Percentiles rank a stretch among this genome's conserved stretches.
These are phyloP conservation scores for Nasonovia ribisnigri DNA, from an alignment of 2,888 invertebrate genomes.

Conservation along the genomic window DNA sequence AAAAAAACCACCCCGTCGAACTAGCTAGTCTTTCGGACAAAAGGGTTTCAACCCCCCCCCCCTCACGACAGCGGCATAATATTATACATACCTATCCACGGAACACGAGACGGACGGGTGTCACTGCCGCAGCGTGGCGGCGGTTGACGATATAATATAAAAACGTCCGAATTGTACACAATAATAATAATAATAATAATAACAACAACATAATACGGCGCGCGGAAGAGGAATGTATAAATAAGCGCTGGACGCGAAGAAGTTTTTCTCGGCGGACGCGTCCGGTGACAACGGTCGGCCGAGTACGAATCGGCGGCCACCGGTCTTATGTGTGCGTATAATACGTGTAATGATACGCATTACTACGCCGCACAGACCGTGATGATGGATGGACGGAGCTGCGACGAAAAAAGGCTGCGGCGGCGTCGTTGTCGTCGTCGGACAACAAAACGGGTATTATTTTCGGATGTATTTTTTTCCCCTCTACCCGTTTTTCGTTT, in stretches of 20 bases:
- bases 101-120: not conserved
- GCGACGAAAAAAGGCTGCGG: conserved; percentile 12
- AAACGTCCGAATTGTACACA: not conserved
- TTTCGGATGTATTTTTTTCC: not conserved
- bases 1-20: conserved; percentile 18
- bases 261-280: conserved; percentile 39
- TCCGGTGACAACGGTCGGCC: not conserved
- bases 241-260: conserved; percentile 25
- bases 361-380: not conserved
- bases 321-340: not conserved
- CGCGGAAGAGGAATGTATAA: conserved; percentile 34
- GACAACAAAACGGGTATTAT: conserved; percentile 61
- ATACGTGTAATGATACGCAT: not conserved
- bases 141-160: not conserved
- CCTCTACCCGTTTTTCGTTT: conserved; percentile 1
- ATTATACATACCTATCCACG: not conserved
- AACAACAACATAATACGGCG: not conserved
- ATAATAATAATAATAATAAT: not conserved
- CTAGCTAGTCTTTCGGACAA: conserved; percentile 37
- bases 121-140: not conserved
- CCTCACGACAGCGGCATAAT: not conserved
- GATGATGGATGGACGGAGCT: conserved; percentile 46
- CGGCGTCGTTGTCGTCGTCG: not conserved
- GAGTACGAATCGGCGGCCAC: not conserved
- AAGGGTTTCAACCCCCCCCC: not conserved